Evolutionary conservation across 2,797 vertebrate genomes (phyloP).

Genomic region (Acanthopagrus latus): DNA sequence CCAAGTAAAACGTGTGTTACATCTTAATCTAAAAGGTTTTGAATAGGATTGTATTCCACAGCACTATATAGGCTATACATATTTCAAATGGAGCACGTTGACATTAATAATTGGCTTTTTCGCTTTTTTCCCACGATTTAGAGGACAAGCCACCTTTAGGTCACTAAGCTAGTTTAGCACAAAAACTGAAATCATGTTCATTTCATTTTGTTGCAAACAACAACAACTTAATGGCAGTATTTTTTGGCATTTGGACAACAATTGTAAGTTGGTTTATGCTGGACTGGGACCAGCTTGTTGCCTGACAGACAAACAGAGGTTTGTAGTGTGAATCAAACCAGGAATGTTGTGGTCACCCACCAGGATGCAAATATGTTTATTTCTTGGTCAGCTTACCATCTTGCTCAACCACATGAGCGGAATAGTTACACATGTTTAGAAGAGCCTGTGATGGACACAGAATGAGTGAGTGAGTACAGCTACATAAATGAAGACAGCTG

Average conservation of each 20-base stretch:
- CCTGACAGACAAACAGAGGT: constrained; percentile 42
- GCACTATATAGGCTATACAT: neutral
- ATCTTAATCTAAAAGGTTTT: neutral
- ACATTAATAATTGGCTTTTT: too few relatives aligned
- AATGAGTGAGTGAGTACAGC: constrained; percentile 20
- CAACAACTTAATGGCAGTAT: too few relatives aligned
- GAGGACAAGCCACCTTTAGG: neutral
- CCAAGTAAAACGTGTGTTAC: too few relatives aligned
- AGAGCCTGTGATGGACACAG: constrained; percentile 20
- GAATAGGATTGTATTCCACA: neutral
- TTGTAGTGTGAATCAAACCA: constrained; percentile 16
- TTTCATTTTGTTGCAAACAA: too few relatives aligned
- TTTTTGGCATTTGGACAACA: too few relatives aligned
- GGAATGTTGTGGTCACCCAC: constrained; percentile 11
- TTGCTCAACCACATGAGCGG: constrained; percentile 27
- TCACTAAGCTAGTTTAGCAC: neutral
- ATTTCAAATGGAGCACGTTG: neutral
- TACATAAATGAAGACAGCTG: constrained; percentile 9
- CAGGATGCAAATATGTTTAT: constrained; percentile 38
- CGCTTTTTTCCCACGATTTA: neutral
- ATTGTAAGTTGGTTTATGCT: neutral
- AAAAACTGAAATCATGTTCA: too few relatives aligned
- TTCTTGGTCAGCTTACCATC: constrained; percentile 40
- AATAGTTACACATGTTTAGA: constrained; percentile 53
- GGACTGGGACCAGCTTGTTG: constrained; percentile 5